A percentile compares a stretch with the other conserved stretches of the same genome.
Evolutionary conservation across 64 coral and sea anemone species (phyloP).

Genomic region (Catalaphyllia jardinei): DNA sequence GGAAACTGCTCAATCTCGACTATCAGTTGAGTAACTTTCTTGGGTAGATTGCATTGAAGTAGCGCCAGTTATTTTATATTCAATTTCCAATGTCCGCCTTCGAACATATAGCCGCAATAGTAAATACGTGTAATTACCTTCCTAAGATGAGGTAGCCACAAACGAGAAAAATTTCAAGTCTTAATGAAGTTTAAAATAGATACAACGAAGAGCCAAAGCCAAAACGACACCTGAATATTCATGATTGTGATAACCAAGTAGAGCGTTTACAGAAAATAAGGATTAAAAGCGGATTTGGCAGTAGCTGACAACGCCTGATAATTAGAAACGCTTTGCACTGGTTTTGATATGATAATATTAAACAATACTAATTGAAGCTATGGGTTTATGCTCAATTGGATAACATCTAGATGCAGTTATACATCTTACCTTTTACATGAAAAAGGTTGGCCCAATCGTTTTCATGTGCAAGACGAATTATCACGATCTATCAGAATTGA

Average conservation of each 20-base stretch:
- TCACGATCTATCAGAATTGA: background rate
- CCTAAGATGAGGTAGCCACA: no score
- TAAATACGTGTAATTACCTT: no score
- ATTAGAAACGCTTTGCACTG: no score
- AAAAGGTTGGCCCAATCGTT: background rate
- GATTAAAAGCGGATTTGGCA: no score
- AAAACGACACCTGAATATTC: no score
- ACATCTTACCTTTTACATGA: background rate
- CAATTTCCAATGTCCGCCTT: background rate
- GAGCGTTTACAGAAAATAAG: no score
- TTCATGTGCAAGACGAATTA: background rate
- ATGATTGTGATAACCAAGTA: no score
- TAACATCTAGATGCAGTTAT: background rate
- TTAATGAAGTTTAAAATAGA: no score
- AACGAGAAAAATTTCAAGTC: no score
- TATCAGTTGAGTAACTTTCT: background rate
- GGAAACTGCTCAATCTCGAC: constrained; percentile 6
- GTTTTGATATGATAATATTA: no score
- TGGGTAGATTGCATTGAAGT: background rate
- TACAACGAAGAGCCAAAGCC: no score
- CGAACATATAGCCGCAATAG: background rate
- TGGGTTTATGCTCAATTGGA: background rate
- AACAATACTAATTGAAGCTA: background rate
- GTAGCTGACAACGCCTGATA: no score
- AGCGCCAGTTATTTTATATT: background rate